phyloP scores from a whole-genome alignment of 2,797 vertebrate genomes.

The Sebastolobus altivelis region DNA sequence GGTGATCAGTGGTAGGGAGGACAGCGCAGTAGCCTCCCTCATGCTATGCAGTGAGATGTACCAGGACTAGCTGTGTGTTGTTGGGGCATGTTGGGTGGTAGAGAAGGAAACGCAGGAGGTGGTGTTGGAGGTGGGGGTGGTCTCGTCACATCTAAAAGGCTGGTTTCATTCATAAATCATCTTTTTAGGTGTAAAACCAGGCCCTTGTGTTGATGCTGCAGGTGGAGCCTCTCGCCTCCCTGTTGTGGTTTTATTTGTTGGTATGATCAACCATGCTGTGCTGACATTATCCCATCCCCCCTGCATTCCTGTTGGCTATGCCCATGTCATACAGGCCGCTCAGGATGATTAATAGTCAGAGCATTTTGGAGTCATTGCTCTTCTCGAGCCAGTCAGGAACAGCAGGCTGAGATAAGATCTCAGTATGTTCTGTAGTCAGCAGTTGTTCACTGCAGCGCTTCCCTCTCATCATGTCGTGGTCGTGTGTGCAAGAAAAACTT shows the following conservation, averaged over 20 bases:
- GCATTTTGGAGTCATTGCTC: slow-evolving; percentile 76
- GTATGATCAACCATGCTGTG: slow-evolving; percentile 57
- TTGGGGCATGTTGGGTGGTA: slow-evolving; percentile 52
- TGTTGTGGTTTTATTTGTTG: slow-evolving; percentile 54
- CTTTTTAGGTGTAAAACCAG: slow-evolving; percentile 18
- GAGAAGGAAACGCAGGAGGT: slow-evolving; percentile 29
- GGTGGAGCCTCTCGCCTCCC: slow-evolving; percentile 26
- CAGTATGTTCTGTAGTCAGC: slow-evolving; percentile 71
- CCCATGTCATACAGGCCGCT: slow-evolving; percentile 70
- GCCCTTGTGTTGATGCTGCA: slow-evolving; percentile 27
- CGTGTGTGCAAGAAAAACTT: slow-evolving; percentile 15
- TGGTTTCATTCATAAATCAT: slow-evolving; percentile 50
- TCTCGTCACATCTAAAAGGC: slow-evolving; percentile 41
- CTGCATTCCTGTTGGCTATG: slow-evolving; percentile 52
- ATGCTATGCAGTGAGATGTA: slow-evolving; percentile 34
- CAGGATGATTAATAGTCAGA: slow-evolving; percentile 79
- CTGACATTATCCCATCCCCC: slow-evolving; percentile 62
- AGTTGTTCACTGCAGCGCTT: slow-evolving; percentile 55
- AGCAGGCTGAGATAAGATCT: slow-evolving; percentile 75
- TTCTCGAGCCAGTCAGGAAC: slow-evolving; percentile 67
- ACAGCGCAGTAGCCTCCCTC: slow-evolving; percentile 15
- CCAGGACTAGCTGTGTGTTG: slow-evolving; percentile 38
- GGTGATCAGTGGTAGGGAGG: slow-evolving; percentile 7
- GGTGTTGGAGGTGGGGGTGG: slow-evolving; percentile 18
- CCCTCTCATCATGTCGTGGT: slow-evolving; percentile 16